A percentile compares a stretch with the other conserved stretches of the same genome.
These are phyloP conservation scores for Xanthorhoe designata DNA, from an alignment of 2,888 invertebrate species.

Conservation along the genomic window DNA sequence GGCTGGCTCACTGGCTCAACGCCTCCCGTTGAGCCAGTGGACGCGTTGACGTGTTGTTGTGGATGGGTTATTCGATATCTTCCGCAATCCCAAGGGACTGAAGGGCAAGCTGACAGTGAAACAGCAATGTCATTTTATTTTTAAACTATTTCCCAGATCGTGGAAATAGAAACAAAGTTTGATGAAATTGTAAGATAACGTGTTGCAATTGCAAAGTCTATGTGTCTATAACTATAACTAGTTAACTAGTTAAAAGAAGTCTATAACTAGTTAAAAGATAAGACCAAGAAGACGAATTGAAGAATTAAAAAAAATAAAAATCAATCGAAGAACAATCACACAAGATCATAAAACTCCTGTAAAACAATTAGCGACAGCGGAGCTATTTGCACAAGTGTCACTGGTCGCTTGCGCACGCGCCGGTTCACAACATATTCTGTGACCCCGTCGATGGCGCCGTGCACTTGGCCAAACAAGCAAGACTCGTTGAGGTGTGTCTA, in stretches of 20 bases:
- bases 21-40: too few relatives aligned
- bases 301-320: too few relatives aligned
- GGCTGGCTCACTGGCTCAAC: too few relatives aligned
- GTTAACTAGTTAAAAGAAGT: too few relatives aligned
- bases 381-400: conserved; percentile 19
- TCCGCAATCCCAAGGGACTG: conserved; percentile 5
- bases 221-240: too few relatives aligned
- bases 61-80: conserved; percentile 12
- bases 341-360: not conserved
- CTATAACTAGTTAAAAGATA: too few relatives aligned
- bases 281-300: too few relatives aligned
- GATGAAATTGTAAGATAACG: not conserved
- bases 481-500: not conserved
- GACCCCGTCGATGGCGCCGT: conserved; percentile 14
- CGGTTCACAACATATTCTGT: conserved; percentile 6
- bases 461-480: conserved; percentile 29
- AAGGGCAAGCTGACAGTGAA: conserved; percentile 1
- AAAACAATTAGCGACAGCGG: conserved; percentile 7
- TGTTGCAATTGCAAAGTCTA: too few relatives aligned
- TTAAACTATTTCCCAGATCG: not conserved
- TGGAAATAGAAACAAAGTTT: not conserved
- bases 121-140: not conserved
- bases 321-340: not conserved
- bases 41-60: not conserved
- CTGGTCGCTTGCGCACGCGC: conserved; percentile 25